A percentile compares a stretch with the other conserved stretches of the same genome.
These are phyloP conservation scores for Hermetia illucens DNA, from an alignment of 1,140 invertebrate genomes.

Conservation along the genomic window DNA sequence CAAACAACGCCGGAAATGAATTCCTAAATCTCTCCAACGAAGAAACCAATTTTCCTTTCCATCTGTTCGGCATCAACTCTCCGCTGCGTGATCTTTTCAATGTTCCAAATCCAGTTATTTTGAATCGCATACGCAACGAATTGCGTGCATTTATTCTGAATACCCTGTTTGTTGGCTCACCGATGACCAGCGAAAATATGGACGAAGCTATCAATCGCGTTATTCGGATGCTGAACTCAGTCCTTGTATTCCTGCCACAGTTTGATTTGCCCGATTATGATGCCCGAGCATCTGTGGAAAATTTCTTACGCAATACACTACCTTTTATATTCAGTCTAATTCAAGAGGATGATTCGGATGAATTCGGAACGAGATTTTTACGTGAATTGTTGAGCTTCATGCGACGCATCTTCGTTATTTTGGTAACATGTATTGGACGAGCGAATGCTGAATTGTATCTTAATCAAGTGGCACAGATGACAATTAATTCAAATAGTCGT, in stretches of 20 bases:
- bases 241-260: conserved; percentile 19
- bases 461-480: conserved; percentile 18
- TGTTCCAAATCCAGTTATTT: conserved; percentile 6
- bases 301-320: conserved; percentile 17
- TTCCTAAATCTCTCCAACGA: conserved; percentile 1
- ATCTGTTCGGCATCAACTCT: conserved; percentile 3
- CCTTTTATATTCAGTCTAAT: conserved; percentile 26
- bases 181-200: conserved; percentile 20
- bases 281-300: conserved; percentile 21
- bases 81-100: conserved; percentile 5
- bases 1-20: too few relatives aligned
- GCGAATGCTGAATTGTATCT: conserved; percentile 22
- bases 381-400: conserved; percentile 20
- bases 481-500: conserved; percentile 13
- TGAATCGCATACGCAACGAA: conserved; percentile 10
- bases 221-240: conserved; percentile 17
- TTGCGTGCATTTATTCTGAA: conserved; percentile 12
- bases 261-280: conserved; percentile 23
- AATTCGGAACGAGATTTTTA: conserved; percentile 31
- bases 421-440: conserved; percentile 20
- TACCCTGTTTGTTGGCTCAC: conserved; percentile 14
- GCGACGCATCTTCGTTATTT: conserved; percentile 18
- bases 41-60: conserved; percentile 1
- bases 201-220: conserved; percentile 15
- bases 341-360: conserved; percentile 23